Percentiles rank a stretch among this genome's conserved stretches.
Conservation (phyloP, 2,113 vertebrate species). For the Cryptomyrus ogoouensis region DNA sequence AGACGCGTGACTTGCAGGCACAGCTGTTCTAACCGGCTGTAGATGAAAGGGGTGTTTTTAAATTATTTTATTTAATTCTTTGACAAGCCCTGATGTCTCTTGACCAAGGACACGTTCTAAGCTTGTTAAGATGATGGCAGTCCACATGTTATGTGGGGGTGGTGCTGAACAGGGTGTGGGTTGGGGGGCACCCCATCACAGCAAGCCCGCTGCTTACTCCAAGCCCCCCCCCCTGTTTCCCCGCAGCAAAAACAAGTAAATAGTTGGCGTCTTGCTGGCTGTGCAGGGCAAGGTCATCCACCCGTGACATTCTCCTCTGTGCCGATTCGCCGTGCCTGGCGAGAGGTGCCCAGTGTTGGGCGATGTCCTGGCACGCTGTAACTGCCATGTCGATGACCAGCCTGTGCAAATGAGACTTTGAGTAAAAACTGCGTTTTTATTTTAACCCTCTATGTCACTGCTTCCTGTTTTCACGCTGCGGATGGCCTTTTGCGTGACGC, state of each 20-base stretch:
- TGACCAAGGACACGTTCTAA: not conserved
- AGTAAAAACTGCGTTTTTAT: not conserved
- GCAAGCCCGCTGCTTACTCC: not conserved
- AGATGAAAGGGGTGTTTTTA: not conserved
- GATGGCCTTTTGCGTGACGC: not conserved
- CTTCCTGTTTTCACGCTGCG: not conserved
- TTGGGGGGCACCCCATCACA: not conserved
- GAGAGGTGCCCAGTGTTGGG: not conserved
- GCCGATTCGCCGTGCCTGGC: not conserved
- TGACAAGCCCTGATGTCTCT: not conserved
- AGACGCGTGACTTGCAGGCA: not conserved
- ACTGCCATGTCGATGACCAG: not conserved
- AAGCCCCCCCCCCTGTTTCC: not conserved
- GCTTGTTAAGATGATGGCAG: not conserved
- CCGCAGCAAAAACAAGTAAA: conserved; percentile 5
- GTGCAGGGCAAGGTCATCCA: not conserved
- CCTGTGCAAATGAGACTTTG: not conserved
- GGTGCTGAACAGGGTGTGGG: not conserved
- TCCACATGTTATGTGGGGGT: not conserved
- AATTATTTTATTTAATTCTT: not conserved
- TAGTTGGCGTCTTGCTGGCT: not conserved
- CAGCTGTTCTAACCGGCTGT: not conserved
- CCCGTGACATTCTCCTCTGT: not conserved
- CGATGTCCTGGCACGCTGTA: not conserved
- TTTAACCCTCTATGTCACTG: not conserved